Percentiles rank a stretch among this genome's conserved stretches.
phyloP scores from a whole-genome alignment of 2,888 invertebrate genomes.

The Fragum fragum region DNA sequence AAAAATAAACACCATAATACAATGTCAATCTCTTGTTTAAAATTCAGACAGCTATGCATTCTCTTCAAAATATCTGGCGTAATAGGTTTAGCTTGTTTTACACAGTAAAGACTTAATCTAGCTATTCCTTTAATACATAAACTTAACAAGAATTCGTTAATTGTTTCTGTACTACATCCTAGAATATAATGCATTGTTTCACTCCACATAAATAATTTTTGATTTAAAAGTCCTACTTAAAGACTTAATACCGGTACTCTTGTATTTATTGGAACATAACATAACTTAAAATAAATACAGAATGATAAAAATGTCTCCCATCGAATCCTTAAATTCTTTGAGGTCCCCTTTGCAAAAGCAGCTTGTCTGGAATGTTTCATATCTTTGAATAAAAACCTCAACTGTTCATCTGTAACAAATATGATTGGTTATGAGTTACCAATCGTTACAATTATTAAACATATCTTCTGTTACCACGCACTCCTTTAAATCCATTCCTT shows the following conservation, averaged over 20 bases:
- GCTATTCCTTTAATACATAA: not conserved
- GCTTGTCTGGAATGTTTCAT: no score
- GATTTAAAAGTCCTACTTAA: not conserved
- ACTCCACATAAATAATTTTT: constrained; percentile 3
- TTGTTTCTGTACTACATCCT: not conserved
- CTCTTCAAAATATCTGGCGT: not conserved
- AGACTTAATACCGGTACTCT: not conserved
- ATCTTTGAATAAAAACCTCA: not conserved
- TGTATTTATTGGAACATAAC: not conserved
- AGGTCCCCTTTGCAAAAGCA: not conserved
- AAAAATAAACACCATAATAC: constrained; percentile 8
- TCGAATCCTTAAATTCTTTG: not conserved
- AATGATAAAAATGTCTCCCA: constrained; percentile 1
- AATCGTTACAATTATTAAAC: no score
- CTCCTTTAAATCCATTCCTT: no score
- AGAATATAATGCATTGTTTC: not conserved
- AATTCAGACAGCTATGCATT: not conserved
- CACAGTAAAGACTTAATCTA: not conserved
- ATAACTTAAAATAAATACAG: not conserved
- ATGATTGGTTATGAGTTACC: no score
- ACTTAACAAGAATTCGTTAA: constrained; percentile 3
- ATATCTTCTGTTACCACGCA: no score
- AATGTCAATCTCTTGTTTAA: not conserved
- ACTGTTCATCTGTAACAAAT: no score
- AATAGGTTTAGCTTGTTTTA: not conserved